Evolutionary conservation across 64 coral and sea anemone species (phyloP).

Genomic region (Trachythela sp.): DNA sequence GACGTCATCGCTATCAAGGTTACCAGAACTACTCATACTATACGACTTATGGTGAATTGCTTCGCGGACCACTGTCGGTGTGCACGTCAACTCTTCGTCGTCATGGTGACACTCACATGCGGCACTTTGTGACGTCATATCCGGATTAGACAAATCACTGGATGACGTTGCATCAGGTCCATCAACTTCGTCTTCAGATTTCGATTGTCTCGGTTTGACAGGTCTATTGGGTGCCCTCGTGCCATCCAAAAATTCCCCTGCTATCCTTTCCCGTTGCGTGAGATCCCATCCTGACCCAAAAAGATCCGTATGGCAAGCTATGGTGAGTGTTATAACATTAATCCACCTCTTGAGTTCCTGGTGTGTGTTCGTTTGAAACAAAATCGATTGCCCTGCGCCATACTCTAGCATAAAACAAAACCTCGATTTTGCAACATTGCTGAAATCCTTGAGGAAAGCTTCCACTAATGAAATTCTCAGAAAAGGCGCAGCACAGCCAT

Average conservation of each 20-base stretch:
- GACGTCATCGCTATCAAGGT: neutral
- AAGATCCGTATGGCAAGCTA: neutral
- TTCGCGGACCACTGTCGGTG: neutral
- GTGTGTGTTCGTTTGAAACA: slow-evolving; percentile 14
- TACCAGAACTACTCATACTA: neutral
- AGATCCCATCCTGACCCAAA: neutral
- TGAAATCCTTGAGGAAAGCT: slow-evolving; percentile 12
- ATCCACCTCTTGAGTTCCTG: neutral
- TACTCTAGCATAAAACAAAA: slow-evolving; percentile 6
- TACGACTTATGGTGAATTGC: neutral
- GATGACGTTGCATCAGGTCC: neutral
- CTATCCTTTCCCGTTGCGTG: neutral
- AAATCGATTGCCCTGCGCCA: neutral
- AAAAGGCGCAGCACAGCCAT: slow-evolving; percentile 7
- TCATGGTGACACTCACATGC: neutral
- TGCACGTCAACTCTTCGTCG: neutral
- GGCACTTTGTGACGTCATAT: neutral
- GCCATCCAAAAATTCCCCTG: neutral
- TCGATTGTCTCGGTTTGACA: neutral
- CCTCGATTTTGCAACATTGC: neutral
- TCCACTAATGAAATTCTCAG: neutral
- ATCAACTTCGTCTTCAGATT: neutral
- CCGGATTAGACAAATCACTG: neutral
- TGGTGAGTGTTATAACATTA: neutral
- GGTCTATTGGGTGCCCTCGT: neutral